Percentiles rank a stretch among this genome's conserved stretches.
phyloP scores from a whole-genome alignment of 2,888 invertebrate genomes.

The Deilephila elpenor region DNA sequence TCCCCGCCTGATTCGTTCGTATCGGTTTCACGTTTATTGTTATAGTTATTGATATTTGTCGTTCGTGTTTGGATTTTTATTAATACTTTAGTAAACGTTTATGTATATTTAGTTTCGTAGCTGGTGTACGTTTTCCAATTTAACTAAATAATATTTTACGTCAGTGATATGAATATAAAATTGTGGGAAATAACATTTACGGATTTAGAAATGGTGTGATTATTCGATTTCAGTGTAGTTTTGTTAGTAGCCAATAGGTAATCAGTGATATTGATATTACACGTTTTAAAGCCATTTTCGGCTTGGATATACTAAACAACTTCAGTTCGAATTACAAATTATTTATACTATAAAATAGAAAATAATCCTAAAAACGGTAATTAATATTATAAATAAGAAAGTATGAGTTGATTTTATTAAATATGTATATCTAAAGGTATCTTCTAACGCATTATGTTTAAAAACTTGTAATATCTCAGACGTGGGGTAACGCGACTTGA shows the following conservation, averaged over 20 bases:
- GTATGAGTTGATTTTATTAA: too few species aligned
- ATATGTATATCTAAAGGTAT: too few species aligned
- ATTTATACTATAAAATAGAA: too few species aligned
- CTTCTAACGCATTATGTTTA: too few species aligned
- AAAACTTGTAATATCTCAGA: too few species aligned
- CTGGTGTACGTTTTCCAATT: not conserved
- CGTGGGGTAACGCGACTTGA: too few species aligned
- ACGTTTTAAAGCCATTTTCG: too few species aligned
- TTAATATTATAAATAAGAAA: too few species aligned
- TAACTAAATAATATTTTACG: not conserved
- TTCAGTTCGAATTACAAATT: too few species aligned
- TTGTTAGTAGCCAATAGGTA: not conserved
- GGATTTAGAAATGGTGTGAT: not conserved
- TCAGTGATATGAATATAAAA: not conserved
- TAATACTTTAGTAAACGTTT: not conserved
- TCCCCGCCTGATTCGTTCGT: conserved; percentile 39
- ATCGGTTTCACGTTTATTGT: conserved; percentile 35
- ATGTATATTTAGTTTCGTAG: not conserved
- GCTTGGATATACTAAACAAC: too few species aligned
- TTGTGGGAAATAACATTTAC: not conserved
- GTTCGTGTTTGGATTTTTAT: not conserved
- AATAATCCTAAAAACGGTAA: too few species aligned
- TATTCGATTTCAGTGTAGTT: not conserved
- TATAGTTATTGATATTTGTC: conserved; percentile 34
- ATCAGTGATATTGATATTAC: too few species aligned